Evolutionary conservation across 2,797 vertebrate species (phyloP).

Genomic region (Kryptolebias ocellatus): DNA sequence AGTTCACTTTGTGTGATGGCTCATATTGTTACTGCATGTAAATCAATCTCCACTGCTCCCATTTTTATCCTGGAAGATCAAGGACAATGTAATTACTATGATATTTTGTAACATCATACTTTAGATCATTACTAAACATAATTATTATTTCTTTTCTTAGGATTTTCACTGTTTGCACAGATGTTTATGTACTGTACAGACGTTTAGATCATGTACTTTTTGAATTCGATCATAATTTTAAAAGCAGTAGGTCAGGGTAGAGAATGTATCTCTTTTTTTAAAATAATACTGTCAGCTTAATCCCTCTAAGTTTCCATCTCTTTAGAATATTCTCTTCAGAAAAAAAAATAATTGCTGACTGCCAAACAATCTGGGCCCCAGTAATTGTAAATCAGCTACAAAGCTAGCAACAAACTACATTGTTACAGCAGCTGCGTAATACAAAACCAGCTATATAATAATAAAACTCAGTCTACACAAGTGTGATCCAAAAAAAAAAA

Average conservation of each 20-base stretch:
- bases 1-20: slow-evolving; percentile 76
- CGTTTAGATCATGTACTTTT: slow-evolving; percentile 24
- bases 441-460: no score
- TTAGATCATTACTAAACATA: slow-evolving; percentile 24
- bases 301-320: slow-evolving; percentile 10
- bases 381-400: slow-evolving; percentile 55
- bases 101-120: slow-evolving; percentile 19
- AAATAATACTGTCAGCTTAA: not conserved
- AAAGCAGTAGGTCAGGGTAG: no score
- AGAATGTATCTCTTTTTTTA: not conserved
- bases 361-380: slow-evolving; percentile 39
- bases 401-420: not conserved
- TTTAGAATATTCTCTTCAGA: slow-evolving; percentile 17
- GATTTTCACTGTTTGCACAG: slow-evolving; percentile 6
- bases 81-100: slow-evolving; percentile 47
- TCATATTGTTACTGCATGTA: slow-evolving; percentile 67
- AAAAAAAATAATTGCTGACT: slow-evolving; percentile 23
- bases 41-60: slow-evolving; percentile 53
- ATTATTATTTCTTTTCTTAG: slow-evolving; percentile 9
- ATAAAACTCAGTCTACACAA: no score
- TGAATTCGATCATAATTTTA: slow-evolving; percentile 33
- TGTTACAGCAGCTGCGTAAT: no score
- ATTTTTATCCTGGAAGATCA: slow-evolving; percentile 38
- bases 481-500: no score
- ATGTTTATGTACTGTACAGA: slow-evolving; percentile 11